Percentiles rank a stretch among this genome's conserved stretches.
These are phyloP conservation scores for Pristionchus arcanus DNA, from an alignment of 2,888 invertebrate genomes.

Conservation along the genomic window DNA sequence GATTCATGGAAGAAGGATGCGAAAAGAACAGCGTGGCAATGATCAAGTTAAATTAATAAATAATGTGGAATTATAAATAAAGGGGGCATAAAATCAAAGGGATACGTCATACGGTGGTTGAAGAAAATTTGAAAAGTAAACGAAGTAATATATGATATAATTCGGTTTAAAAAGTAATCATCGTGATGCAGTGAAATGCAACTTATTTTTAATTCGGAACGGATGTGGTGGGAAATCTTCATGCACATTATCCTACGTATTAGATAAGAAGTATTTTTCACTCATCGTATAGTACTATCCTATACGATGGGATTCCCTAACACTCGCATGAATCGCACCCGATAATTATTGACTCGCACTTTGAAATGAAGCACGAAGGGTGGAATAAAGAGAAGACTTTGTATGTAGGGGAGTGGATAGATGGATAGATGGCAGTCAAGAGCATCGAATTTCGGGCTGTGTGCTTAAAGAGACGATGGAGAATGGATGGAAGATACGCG, in stretches of 20 bases:
- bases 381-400: conserved; percentile 51
- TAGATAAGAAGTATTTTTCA: background rate
- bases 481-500: conserved; percentile 47
- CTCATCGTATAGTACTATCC: conserved; percentile 1
- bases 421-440: conserved; percentile 47
- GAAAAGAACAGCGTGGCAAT: background rate
- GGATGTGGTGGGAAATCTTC: background rate
- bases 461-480: conserved; percentile 47
- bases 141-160: background rate
- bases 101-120: background rate
- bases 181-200: background rate
- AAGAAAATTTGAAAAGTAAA: background rate
- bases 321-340: background rate
- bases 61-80: no score
- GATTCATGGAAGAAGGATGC: background rate
- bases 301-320: background rate
- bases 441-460: conserved; percentile 47
- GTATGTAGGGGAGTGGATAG: conserved; percentile 37
- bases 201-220: conserved; percentile 6
- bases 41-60: background rate
- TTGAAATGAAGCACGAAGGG: background rate
- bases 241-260: background rate
- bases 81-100: background rate
- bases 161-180: background rate
- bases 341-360: background rate